Base-by-base conservation (phyloP, 2,113 vertebrate species). In the Sakesphorus luctuosus region DNA sequence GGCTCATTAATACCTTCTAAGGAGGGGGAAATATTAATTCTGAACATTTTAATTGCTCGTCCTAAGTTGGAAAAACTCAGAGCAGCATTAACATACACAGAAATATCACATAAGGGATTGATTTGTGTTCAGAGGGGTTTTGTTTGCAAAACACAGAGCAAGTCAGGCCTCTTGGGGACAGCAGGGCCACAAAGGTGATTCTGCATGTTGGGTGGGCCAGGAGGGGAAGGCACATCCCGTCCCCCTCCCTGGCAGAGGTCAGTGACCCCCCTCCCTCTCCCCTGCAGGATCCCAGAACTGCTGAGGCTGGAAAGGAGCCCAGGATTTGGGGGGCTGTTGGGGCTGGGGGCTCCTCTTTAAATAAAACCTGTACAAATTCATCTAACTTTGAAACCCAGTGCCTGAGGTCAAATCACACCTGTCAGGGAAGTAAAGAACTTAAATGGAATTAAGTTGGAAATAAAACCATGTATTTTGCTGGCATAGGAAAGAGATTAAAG, bases 81-180 rank as follows among this genome's bases (percentile, higher is more conserved):
- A 55, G 59, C 13, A 66, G 77, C 26, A 18, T 1, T 16, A 9
- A 15, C 0, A 3, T 6, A 7, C 0, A 18, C 0, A 61, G 19
- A 50, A 56, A 3, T 1, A 13, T 5, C 47, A 43, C 2, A 8
- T 3, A 1, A 20, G 35, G 18, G 46, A 87, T 7, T 11, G 25
- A 28, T 36, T 2, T 12, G 56, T 10, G n/a, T 21, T 18, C 56
- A 38, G 19, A 73, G 18, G 19, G 55, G 18, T 24, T 26, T 49
- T n/a, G 35, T 65, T 50, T 25, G 69, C 13, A 29, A 52, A 81
- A 10, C 9, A 36, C 35, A 28, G 38, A 65, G 55, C 23, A 16
- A 35, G 26, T 2, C 10, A 53, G 53, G 63, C 3, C 49, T 18
- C n/a, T 24, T 40, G 6, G 1, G 16, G 50, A 61, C 44, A 23